Evolutionary conservation across 2,797 vertebrate genomes (phyloP).

Genomic region (Heterohyrax brucei): DNA sequence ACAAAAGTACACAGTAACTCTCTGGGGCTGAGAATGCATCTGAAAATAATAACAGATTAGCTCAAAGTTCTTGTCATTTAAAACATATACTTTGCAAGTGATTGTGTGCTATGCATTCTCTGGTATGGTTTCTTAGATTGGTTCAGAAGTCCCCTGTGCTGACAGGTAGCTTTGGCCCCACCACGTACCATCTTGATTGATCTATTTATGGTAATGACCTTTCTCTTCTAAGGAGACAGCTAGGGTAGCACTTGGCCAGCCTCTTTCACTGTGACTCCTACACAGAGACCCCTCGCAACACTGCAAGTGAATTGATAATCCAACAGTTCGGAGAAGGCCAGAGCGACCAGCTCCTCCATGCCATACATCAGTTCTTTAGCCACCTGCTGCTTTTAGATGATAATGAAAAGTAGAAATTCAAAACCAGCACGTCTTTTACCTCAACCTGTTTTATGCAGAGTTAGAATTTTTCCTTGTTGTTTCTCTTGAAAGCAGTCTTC

Average conservation of each 20-base stretch:
- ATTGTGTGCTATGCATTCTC: background rate
- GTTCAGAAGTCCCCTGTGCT: background rate
- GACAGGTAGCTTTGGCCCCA: background rate
- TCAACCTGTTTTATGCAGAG: background rate
- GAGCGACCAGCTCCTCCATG: background rate
- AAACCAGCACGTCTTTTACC: background rate
- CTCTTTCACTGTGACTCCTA: background rate
- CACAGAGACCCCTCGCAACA: background rate
- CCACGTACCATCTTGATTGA: background rate
- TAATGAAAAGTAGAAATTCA: background rate
- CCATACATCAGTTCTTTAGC: background rate
- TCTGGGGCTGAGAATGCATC: too few species aligned
- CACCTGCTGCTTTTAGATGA: background rate
- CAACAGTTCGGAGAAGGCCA: background rate
- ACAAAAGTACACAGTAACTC: too few species aligned
- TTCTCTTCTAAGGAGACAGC: background rate
- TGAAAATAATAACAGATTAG: background rate
- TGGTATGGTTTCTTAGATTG: background rate
- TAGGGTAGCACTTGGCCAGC: background rate
- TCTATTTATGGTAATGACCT: background rate
- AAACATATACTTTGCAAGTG: background rate
- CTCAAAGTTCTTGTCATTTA: background rate
- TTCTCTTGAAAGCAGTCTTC: background rate
- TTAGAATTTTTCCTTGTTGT: background rate
- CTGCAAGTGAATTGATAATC: background rate